phyloP scores from a whole-genome alignment of 2,113 vertebrate species.

The Xenopus borealis region DNA sequence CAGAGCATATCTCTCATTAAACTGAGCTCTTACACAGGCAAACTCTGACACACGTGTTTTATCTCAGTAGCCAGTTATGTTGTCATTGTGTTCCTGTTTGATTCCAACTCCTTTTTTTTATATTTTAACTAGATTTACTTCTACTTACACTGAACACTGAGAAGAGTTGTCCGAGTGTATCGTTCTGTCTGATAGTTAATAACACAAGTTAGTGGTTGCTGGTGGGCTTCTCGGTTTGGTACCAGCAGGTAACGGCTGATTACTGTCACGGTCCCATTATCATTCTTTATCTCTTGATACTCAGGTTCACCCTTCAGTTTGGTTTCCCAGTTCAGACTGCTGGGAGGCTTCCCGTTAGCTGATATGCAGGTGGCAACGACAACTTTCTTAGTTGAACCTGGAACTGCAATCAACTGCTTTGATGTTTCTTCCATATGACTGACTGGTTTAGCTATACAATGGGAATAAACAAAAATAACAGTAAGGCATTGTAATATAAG shows the following conservation, averaged over 20 bases:
- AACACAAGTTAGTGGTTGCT: slow-evolving; percentile 82
- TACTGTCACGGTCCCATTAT: slow-evolving; percentile 87
- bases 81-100: too few species aligned
- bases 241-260: slow-evolving; percentile 85
- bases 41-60: too few species aligned
- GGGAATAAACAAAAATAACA: not conserved
- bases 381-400: slow-evolving; percentile 77
- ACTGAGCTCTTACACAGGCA: too few species aligned
- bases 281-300: slow-evolving; percentile 83
- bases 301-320: slow-evolving; percentile 83
- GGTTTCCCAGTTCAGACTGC: slow-evolving; percentile 91
- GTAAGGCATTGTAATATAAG: too few species aligned
- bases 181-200: slow-evolving; percentile 85
- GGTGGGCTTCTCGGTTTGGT: slow-evolving; percentile 86
- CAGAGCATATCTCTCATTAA: too few species aligned
- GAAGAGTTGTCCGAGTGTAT: slow-evolving; percentile 79
- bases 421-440: slow-evolving; percentile 79
- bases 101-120: too few species aligned
- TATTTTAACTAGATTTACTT: not conserved
- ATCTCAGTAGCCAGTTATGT: too few species aligned
- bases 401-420: slow-evolving; percentile 74
- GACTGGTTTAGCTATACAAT: slow-evolving; percentile 76
- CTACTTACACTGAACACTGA: slow-evolving; percentile 91
- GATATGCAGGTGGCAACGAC: slow-evolving; percentile 90
- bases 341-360: slow-evolving; percentile 90